A percentile compares a stretch with the other conserved stretches of the same genome.
Conservation (phyloP, 2,113 vertebrate genomes). For the Zeus faber region DNA sequence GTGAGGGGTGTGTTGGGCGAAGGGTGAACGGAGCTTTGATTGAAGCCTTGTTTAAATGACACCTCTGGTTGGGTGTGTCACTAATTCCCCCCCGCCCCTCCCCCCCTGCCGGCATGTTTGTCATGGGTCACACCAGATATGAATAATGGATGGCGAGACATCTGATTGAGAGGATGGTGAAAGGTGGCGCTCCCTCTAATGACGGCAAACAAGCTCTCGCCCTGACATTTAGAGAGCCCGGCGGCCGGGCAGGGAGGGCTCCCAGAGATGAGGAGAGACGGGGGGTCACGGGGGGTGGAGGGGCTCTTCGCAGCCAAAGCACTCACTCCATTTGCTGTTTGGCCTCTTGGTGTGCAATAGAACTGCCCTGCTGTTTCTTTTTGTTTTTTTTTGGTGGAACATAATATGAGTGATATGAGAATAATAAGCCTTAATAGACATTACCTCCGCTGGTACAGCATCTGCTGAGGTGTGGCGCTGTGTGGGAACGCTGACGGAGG, state of each 20-base stretch:
- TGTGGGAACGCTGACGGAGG: too few species aligned
- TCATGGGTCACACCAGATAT: constrained; percentile 51
- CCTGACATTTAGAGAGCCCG: constrained; percentile 47
- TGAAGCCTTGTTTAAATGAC: constrained; percentile 48
- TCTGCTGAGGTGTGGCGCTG: too few species aligned
- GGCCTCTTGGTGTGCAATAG: constrained; percentile 28
- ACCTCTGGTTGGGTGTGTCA: constrained; percentile 37
- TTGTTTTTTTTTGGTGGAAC: too few species aligned
- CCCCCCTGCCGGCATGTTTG: constrained; percentile 33
- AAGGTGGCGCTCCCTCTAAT: constrained; percentile 57
- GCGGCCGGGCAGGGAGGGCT: background rate
- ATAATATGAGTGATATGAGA: too few species aligned
- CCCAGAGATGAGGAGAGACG: constrained; percentile 6
- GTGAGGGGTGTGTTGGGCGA: too few species aligned
- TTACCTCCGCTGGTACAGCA: too few species aligned
- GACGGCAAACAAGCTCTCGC: constrained; percentile 51
- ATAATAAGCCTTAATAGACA: too few species aligned
- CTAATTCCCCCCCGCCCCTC: constrained; percentile 39
- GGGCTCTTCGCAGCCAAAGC: constrained; percentile 1
- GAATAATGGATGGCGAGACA: constrained; percentile 63
- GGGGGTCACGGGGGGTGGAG: constrained; percentile 12
- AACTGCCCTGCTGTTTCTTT: constrained; percentile 11
- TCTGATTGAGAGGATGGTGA: constrained; percentile 57
- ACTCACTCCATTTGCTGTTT: constrained; percentile 32
- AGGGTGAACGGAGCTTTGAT: constrained; percentile 46